Base-by-base conservation (phyloP, 2,113 vertebrate species). In the Mus pahari region DNA sequence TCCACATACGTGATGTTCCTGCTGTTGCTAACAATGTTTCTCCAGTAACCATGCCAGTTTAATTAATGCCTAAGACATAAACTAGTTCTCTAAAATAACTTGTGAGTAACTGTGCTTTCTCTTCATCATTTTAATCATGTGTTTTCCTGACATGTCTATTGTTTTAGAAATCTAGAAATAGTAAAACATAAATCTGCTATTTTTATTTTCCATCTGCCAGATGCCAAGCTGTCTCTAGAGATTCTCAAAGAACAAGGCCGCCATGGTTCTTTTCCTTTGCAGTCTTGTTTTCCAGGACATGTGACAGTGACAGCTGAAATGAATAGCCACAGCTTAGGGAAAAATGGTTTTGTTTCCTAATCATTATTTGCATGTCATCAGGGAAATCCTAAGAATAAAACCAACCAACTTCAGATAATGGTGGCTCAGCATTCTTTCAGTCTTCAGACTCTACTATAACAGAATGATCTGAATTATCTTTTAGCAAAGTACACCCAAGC, bases 141-240 rank as follows among this genome's bases (percentile, higher is more conserved):
- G 84, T 89, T 96, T 96, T 94, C 75, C 78, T 92, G 92, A 86
- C 81, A 66, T 78, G 86, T 42, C 86, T 94, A 96, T 97, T 97
- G 92, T 97, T 96, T 95, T 70, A 64, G 62, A 97, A 94, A 90
- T 86, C 92, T 97, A 79, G 92, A 95, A 96, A 95, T 97, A 97
- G 96, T 60, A 97, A 95, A 94, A 86, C 53, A 95, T 73, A 96
- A 95, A 90, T 48, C 91, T 39, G 58, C 77, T 97, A 89, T 95
- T 97, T 96, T 91, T 96, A 94, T 96, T 92, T 95, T 96, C 91
- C 74, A 73, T 96, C 94, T 97, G 97, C 94, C 91, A 94, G 73
- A 92, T 97, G 79, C 86, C 92, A 93, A 84, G n/a, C 53, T 94
- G 11, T 95, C 92, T 94, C 70, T 87, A 92, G 91, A 92, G 93